A percentile compares a stretch with the other conserved stretches of the same genome.
Conservation (phyloP, 2,797 vertebrate genomes). For the Enteromius afrohamiltoni region DNA sequence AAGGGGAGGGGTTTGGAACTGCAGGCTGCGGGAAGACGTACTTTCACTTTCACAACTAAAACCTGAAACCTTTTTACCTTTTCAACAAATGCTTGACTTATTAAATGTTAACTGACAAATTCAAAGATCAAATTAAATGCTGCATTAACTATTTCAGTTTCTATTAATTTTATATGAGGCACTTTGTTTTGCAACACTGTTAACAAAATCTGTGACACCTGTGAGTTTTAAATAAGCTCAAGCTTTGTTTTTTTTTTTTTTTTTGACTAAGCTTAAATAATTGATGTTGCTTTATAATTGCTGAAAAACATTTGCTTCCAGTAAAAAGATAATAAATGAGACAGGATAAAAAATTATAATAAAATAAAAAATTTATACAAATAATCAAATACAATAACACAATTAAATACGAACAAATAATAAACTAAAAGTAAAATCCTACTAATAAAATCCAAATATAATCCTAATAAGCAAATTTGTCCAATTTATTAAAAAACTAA, state of each 20-base stretch:
- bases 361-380: no score
- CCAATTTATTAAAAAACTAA: no score
- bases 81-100: not conserved
- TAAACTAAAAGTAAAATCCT: no score
- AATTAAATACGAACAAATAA: no score
- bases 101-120: constrained; percentile 10
- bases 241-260: no score
- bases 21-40: not conserved
- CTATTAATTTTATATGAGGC: not conserved
- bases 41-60: not conserved
- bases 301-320: not conserved
- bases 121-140: not conserved
- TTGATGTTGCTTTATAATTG: not conserved
- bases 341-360: no score
- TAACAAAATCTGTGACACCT: not conserved
- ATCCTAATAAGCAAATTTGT: no score
- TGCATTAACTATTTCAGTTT: not conserved
- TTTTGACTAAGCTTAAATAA: no score
- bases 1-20: constrained; percentile 9
- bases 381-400: no score
- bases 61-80: not conserved
- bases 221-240: not conserved
- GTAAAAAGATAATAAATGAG: no score
- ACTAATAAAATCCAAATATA: not conserved
- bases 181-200: not conserved